phyloP scores from a whole-genome alignment of 2,797 vertebrate genomes.

The Euphonia xanthogaster region DNA sequence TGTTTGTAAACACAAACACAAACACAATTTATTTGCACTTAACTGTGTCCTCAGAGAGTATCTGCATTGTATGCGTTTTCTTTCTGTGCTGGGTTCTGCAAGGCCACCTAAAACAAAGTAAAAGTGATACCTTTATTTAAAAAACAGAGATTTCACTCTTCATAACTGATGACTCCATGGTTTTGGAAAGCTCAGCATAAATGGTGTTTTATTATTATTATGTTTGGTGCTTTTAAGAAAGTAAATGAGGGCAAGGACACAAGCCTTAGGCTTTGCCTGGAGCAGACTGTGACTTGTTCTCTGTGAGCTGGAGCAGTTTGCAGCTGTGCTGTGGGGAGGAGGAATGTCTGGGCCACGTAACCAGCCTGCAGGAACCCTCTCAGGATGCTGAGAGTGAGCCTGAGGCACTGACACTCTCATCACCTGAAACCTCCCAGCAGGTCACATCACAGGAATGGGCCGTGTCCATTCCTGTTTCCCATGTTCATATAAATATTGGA shows the following conservation, averaged over 20 bases:
- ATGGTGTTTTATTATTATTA: fast-evolving
- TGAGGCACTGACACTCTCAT: neutral
- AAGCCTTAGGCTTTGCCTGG: neutral
- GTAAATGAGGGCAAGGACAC: neutral
- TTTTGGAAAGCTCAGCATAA: neutral
- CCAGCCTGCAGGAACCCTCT: neutral
- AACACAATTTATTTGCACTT: neutral
- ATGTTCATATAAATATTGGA: neutral
- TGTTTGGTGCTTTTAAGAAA: neutral
- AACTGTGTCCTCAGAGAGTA: neutral
- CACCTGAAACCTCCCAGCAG: neutral
- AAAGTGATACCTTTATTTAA: fast-evolving
- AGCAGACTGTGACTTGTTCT: neutral
- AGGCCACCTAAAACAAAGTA: neutral
- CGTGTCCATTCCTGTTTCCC: neutral
- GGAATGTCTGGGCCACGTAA: neutral
- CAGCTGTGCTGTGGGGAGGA: neutral
- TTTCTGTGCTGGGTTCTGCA: neutral
- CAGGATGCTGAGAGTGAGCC: neutral
- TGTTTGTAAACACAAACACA: neutral
- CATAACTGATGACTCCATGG: neutral
- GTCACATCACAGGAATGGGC: neutral
- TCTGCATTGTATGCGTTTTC: neutral
- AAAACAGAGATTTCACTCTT: neutral
- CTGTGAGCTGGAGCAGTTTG: neutral